Evolutionary conservation across 2,888 invertebrate genomes (phyloP).

Genomic region (Nemurella pictetii): DNA sequence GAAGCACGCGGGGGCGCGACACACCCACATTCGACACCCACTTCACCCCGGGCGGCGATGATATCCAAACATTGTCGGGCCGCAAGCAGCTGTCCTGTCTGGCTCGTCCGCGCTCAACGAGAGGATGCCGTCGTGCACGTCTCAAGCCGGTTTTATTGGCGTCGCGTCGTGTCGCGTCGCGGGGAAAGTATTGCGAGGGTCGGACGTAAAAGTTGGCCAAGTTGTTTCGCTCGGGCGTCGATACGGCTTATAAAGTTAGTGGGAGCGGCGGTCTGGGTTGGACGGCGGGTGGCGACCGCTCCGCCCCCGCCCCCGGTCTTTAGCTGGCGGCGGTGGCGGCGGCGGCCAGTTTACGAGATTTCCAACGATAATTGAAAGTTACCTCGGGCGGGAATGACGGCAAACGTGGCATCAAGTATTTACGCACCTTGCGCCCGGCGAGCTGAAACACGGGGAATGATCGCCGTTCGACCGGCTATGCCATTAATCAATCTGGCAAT

Average conservation of each 20-base stretch:
- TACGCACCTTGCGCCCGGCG: not conserved
- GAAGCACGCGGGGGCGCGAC: no score
- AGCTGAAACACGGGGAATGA: not conserved
- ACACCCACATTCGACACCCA: no score
- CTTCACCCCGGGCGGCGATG: no score
- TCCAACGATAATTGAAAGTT: not conserved
- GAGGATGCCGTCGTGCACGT: no score
- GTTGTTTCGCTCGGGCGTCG: not conserved
- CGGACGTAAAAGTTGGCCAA: not conserved
- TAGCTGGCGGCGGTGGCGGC: not conserved
- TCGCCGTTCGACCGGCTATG: not conserved
- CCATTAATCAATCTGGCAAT: not conserved
- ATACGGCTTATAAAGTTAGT: not conserved
- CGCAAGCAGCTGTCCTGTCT: no score
- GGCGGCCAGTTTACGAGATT: not conserved
- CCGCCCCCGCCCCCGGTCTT: not conserved
- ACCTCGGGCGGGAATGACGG: not conserved
- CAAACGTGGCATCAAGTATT: not conserved
- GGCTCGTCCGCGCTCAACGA: no score
- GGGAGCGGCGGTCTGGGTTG: not conserved
- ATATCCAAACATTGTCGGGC: no score
- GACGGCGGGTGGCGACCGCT: not conserved
- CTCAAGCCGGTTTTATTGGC: no score
- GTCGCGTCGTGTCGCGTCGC: no score
- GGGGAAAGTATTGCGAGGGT: no score